Conservation (phyloP, 2,113 vertebrate genomes). For the Pituophis catenifer region DNA sequence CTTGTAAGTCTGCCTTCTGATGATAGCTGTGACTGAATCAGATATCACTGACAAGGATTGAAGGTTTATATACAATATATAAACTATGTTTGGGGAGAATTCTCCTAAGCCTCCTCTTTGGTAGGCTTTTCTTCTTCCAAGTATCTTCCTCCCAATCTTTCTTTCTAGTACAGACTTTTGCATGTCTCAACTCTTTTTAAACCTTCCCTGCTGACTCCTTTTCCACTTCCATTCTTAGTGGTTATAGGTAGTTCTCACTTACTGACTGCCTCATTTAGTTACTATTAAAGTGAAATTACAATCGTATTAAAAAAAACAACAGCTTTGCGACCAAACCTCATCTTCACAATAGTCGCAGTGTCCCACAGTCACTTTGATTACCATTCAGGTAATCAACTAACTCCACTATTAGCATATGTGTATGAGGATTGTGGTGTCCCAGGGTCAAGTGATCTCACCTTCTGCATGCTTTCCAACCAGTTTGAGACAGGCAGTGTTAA, state of each 20-base stretch:
- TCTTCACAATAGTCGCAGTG: neutral
- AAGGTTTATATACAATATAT: neutral
- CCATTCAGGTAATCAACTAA: neutral
- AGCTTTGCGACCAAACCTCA: neutral
- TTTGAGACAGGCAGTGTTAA: neutral
- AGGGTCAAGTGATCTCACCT: neutral
- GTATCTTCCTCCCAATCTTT: neutral
- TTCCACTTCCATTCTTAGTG: neutral
- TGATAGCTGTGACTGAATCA: neutral
- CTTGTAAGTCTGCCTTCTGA: too few species aligned
- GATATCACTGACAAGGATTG: neutral
- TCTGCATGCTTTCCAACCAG: neutral
- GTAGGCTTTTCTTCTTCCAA: neutral
- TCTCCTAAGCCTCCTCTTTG: neutral
- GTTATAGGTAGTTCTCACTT: neutral
- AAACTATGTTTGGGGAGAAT: neutral
- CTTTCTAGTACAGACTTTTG: neutral
- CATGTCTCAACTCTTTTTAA: neutral
- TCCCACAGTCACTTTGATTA: neutral
- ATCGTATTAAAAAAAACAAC: neutral
- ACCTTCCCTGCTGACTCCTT: neutral
- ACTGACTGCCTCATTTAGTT: neutral
- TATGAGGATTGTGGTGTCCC: neutral
- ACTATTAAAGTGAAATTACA: neutral
- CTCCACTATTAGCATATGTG: neutral